These are phyloP conservation scores for fruit fly (Drosophila melanogaster) DNA, from an alignment of 1,140 invertebrate species.

Conservation along the genomic window Release_6_plus_ISO1_MT NT_033779.5:10118501-10119000, in stretches of 20 bases:
- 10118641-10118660: conserved; percentile 65
- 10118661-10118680: conserved; percentile 41
- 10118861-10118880: conserved; percentile 41
- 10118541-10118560: no score
- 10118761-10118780: conserved; percentile 4
- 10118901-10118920: conserved; percentile 23
- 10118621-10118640: conserved; percentile 45
- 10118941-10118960: conserved; percentile 46
- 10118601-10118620: conserved; percentile 35
- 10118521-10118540: no score
- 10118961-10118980: conserved; percentile 43
- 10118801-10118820: conserved; percentile 31
- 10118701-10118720: conserved; percentile 56
- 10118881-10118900: conserved; percentile 26
- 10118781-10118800: conserved; percentile 27
- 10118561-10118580: no score
- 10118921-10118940: conserved; percentile 34
- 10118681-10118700: conserved; percentile 58
- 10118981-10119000: conserved; percentile 29
- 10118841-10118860: conserved; percentile 38
- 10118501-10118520: no score
- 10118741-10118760: conserved; percentile 2
- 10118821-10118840: conserved; percentile 43
- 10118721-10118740: conserved; percentile 14
- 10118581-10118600: conserved; percentile 38